Evolutionary conservation across 2,113 vertebrate genomes (phyloP), one percentile per base, ranked within the genome.

Genomic region (Dromaius novaehollandiae): DNA sequence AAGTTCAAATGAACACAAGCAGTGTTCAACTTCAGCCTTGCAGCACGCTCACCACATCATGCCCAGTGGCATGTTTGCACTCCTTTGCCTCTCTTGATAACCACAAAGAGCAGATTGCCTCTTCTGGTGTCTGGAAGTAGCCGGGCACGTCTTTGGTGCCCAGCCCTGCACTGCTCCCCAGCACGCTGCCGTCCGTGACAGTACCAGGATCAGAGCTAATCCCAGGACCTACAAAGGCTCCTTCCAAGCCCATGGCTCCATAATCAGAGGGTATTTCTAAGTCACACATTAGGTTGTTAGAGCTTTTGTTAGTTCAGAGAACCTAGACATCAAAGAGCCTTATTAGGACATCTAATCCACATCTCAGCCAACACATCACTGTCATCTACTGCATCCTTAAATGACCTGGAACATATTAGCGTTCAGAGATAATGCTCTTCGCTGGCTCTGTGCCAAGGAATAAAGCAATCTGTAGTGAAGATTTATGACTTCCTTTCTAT

Each of bases 401-500:
- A 78, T 87, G 66, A 89, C 79, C 86, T 83, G 58, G 55, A 88
- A 92, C 4, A 14, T 61, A 74, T 61, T 95, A 77, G 69, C n/a
- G 61, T 63, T 85, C 48, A 75, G 79, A 91, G 46, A 84, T 61
- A 87, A 70, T 70, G 28, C 65, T 94, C 38, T 51, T 88, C 3
- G 7, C 13, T 90, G 48, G 53, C 21, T 60, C 6, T 12, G 10
- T 32, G 26, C 38, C 85, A 85, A 87, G 51, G 50, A 82, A 92
- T 81, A 65, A 78, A 94, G 42, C 58, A 51, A 20, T 90, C 68
- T 58, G 21, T 1, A 1, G 40, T 0, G 2, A 84, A 61, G 85
- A 91, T 83, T 91, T 93, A 92, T 77, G 34, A 73, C 32, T 95
- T 80, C 85, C 75, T 96, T 82, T 78, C 68, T 61, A 38, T 36